These are phyloP conservation scores for Pocota personata DNA, from an alignment of 2,888 invertebrate species.

Conservation along the genomic window DNA sequence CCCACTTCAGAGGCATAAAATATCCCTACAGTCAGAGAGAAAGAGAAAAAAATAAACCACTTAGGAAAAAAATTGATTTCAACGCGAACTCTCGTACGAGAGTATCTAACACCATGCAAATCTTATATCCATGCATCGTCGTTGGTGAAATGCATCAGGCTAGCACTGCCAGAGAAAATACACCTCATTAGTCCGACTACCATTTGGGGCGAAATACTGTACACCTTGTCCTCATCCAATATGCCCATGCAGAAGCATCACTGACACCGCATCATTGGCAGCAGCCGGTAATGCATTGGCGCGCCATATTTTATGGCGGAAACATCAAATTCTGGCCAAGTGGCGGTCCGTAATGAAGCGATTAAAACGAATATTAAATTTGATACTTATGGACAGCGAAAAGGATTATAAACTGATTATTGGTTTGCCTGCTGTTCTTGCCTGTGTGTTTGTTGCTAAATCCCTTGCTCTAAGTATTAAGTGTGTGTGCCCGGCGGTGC, in stretches of 20 bases:
- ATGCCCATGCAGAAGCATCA: constrained; percentile 37
- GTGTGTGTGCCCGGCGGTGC: constrained; percentile 31
- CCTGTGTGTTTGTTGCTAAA: background rate
- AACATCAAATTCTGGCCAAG: constrained; percentile 68
- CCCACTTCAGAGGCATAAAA: constrained; percentile 11
- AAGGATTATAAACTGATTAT: constrained; percentile 70
- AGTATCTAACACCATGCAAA: constrained; percentile 53
- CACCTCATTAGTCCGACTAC: constrained; percentile 58
- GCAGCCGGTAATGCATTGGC: constrained; percentile 66
- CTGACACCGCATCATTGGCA: constrained; percentile 47
- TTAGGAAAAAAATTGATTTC: constrained; percentile 53
- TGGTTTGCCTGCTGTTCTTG: constrained; percentile 24
- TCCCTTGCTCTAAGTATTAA: constrained; percentile 5
- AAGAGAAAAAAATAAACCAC: constrained; percentile 10
- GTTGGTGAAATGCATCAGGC: background rate
- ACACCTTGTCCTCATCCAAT: constrained; percentile 14
- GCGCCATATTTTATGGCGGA: constrained; percentile 66
- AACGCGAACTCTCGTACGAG: background rate
- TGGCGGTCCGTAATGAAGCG: constrained; percentile 71
- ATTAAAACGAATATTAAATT: constrained; percentile 72
- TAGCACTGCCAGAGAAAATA: constrained; percentile 23
- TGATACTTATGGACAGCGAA: constrained; percentile 72
- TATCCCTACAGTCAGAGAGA: background rate
- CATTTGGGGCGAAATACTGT: constrained; percentile 42
- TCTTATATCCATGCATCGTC: constrained; percentile 10